These are phyloP conservation scores for Zenarchopterus dispar DNA, from an alignment of 2,797 vertebrate genomes.

Conservation along the genomic window DNA sequence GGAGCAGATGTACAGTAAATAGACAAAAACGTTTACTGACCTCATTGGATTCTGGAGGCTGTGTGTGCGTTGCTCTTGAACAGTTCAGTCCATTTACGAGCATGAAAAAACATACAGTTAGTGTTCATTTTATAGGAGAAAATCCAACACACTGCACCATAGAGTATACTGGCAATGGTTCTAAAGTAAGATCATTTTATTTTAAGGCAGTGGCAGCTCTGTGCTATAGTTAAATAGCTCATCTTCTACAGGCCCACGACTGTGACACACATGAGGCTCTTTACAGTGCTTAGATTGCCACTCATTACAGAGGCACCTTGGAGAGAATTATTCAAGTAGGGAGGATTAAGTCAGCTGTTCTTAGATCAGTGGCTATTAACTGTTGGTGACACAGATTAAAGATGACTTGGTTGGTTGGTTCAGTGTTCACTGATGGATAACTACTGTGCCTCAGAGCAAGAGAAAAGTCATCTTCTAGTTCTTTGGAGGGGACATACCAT, in stretches of 20 bases:
- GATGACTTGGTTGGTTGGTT: neutral
- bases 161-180: neutral
- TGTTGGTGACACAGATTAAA: constrained; percentile 36
- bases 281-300: constrained; percentile 6
- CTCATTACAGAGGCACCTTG: constrained; percentile 28
- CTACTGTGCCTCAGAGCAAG: neutral
- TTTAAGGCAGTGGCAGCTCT: constrained; percentile 13
- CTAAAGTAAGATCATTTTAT: constrained; percentile 5
- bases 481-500: no score
- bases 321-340: constrained; percentile 48
- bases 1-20: no score
- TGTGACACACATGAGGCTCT: constrained; percentile 11
- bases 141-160: neutral
- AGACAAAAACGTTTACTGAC: no score
- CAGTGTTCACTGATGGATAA: neutral
- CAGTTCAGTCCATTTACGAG: neutral
- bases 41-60: no score
- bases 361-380: constrained; percentile 43
- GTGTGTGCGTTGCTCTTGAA: neutral
- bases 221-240: constrained; percentile 1
- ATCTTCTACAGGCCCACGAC: constrained; percentile 19
- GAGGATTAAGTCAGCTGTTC: constrained; percentile 51
- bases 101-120: constrained; percentile 5
- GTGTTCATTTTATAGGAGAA: neutral
- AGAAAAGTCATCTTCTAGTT: neutral